Evolutionary conservation across 2,797 vertebrate genomes (phyloP).

Genomic region (Loriculus beryllinus): DNA sequence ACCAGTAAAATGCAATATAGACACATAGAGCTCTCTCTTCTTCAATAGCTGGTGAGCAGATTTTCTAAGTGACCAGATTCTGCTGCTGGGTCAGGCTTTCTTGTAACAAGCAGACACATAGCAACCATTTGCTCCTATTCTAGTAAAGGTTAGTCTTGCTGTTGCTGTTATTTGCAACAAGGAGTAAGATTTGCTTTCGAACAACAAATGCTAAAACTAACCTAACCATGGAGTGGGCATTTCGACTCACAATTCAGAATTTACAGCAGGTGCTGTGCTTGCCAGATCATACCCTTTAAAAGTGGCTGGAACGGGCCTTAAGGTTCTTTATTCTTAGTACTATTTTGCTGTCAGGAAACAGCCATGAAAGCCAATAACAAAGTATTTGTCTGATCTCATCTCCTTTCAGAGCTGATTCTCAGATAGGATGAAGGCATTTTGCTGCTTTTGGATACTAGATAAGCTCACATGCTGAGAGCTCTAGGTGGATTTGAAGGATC

Average conservation of each 20-base stretch:
- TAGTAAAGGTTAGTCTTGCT: background rate
- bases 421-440: constrained; percentile 58
- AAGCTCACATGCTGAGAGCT: constrained; percentile 61
- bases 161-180: background rate
- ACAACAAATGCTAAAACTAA: rapidly evolving
- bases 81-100: background rate
- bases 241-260: background rate
- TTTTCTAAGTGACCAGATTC: background rate
- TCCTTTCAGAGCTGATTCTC: constrained; percentile 50
- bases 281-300: constrained; percentile 17
- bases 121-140: background rate
- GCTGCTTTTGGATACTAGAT: constrained; percentile 59
- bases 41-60: background rate
- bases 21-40: rapidly evolving
- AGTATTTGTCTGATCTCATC: constrained; percentile 44
- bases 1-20: background rate
- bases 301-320: background rate
- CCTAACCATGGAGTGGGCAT: background rate
- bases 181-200: background rate
- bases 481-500: constrained; percentile 59
- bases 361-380: constrained; percentile 41
- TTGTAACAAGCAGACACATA: background rate
- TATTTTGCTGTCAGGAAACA: constrained; percentile 41
- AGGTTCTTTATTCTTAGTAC: constrained; percentile 44
- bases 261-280: background rate